phyloP scores from a whole-genome alignment of 2,888 invertebrate genomes.

The Rotaria macrura region DNA sequence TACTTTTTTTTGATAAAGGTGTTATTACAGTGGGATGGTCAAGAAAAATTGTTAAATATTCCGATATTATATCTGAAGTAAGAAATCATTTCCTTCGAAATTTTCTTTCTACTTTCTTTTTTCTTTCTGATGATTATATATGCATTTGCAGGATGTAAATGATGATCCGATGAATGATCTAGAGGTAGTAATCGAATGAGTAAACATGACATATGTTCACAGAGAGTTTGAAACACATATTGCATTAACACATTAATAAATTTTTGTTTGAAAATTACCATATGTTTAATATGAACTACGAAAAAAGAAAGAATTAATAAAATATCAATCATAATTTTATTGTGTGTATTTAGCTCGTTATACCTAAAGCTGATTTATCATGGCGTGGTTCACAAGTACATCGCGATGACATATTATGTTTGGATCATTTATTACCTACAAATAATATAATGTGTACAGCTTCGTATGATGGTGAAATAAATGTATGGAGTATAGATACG shows the following conservation, averaged over 20 bases:
- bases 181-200: background rate
- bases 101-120: background rate
- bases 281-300: no score
- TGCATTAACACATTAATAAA: background rate
- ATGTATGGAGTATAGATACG: slow-evolving; percentile 47
- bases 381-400: slow-evolving; percentile 49
- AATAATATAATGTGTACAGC: slow-evolving; percentile 59
- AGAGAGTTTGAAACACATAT: background rate
- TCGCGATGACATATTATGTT: slow-evolving; percentile 45
- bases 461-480: slow-evolving; percentile 47
- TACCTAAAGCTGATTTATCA: slow-evolving; percentile 1
- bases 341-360: background rate
- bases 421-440: slow-evolving; percentile 50
- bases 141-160: background rate
- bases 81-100: slow-evolving; percentile 34
- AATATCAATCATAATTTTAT: background rate
- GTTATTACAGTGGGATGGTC: slow-evolving; percentile 48
- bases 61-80: slow-evolving; percentile 46
- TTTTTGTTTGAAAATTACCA: background rate
- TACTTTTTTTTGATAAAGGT: slow-evolving; percentile 43
- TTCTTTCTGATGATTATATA: background rate
- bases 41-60: slow-evolving; percentile 42
- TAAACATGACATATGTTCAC: background rate
- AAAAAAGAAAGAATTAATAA: no score
- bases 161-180: background rate